A percentile compares a stretch with the other conserved stretches of the same genome.
Conservation (phyloP, 2,797 vertebrate genomes). For the Brachyrhaphis roseni region DNA sequence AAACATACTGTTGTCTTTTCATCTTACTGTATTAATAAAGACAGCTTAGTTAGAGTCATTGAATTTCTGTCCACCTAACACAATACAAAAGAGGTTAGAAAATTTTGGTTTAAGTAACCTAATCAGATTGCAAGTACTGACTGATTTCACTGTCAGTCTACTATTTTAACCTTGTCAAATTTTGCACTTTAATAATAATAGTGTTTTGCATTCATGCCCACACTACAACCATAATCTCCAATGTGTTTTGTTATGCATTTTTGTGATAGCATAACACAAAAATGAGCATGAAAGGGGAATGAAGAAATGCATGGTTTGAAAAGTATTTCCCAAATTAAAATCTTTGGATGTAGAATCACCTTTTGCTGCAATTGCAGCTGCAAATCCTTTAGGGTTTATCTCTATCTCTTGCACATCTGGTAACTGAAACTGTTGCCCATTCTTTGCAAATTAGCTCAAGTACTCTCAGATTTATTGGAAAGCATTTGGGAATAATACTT, state of each 20-base stretch:
- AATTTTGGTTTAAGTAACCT: neutral
- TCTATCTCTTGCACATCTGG: neutral
- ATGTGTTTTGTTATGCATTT: neutral
- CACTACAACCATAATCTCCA: neutral
- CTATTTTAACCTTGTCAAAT: neutral
- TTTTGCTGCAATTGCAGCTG: neutral
- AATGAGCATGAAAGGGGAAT: neutral
- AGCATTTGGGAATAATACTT: neutral
- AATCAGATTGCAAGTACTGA: neutral
- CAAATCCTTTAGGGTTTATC: neutral
- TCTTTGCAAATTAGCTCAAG: neutral
- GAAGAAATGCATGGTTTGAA: neutral
- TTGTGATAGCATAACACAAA: neutral
- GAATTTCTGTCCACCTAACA: neutral
- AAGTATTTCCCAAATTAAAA: neutral
- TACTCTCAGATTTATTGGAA: neutral
- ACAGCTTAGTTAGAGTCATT: neutral
- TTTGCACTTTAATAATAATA: neutral
- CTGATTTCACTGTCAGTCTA: neutral
- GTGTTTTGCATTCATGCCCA: neutral
- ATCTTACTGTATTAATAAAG: conserved; percentile 5
- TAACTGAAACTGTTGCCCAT: neutral
- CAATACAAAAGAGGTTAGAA: neutral
- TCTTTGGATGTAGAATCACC: neutral
- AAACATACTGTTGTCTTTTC: neutral